These are phyloP conservation scores for Cyprinodon variegatus DNA, from an alignment of 2,113 vertebrate genomes.

Conservation along the genomic window DNA sequence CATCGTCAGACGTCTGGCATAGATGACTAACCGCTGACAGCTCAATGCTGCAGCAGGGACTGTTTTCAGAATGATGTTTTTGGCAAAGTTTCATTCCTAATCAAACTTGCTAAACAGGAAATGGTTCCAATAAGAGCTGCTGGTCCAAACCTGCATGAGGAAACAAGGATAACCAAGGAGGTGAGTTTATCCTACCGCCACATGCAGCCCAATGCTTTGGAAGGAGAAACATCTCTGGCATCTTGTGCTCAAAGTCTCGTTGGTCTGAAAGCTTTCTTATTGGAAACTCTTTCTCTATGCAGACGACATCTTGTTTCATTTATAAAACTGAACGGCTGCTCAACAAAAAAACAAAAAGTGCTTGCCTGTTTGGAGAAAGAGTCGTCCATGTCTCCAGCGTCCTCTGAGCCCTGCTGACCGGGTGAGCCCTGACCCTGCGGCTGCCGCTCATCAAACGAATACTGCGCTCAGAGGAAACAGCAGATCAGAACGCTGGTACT, in stretches of 20 bases:
- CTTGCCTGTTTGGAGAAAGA: slow-evolving; percentile 72
- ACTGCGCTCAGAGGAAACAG: slow-evolving; percentile 33
- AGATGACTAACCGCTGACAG: too few species aligned
- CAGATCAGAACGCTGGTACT: not conserved
- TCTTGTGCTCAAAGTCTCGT: not conserved
- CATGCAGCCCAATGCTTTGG: not conserved
- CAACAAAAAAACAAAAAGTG: not conserved
- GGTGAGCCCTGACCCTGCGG: slow-evolving; percentile 54
- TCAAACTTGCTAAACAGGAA: not conserved
- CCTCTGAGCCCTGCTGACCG: slow-evolving; percentile 59
- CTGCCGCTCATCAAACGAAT: slow-evolving; percentile 72
- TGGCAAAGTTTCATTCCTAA: rapidly evolving
- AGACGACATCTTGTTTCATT: not conserved
- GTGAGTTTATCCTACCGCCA: not conserved
- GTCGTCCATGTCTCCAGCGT: slow-evolving; percentile 60
- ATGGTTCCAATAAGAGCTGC: not conserved
- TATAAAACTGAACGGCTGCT: too few species aligned
- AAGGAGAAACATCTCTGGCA: not conserved
- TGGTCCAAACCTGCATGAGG: not conserved
- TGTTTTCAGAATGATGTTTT: not conserved
- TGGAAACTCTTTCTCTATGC: not conserved
- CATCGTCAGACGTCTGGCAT: too few species aligned
- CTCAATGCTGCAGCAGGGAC: too few species aligned
- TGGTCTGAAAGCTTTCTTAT: not conserved
- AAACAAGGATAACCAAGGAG: not conserved